Percentiles rank a stretch among this genome's conserved stretches.
phyloP scores from a whole-genome alignment of 2,888 invertebrate genomes.

The Folsomia manolachei region DNA sequence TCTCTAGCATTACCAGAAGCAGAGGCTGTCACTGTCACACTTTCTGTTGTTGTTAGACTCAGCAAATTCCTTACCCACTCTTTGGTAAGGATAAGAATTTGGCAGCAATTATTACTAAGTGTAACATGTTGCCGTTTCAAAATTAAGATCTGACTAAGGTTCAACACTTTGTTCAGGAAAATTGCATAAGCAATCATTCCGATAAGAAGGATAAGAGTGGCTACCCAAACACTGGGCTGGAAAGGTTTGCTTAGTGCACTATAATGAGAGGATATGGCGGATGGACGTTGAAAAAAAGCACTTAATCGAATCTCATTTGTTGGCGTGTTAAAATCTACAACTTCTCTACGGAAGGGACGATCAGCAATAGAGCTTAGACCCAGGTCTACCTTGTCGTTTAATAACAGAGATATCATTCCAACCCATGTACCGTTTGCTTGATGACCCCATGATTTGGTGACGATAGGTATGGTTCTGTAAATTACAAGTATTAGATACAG shows the following conservation, averaged over 20 bases:
- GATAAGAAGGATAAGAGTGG: constrained; percentile 10
- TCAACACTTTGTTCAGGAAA: not conserved
- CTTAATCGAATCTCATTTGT: constrained; percentile 27
- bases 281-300: constrained; percentile 31
- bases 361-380: constrained; percentile 34
- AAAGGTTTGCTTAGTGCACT: constrained; percentile 30
- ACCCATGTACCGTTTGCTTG: constrained; percentile 23
- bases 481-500: not conserved
- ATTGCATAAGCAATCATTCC: not conserved
- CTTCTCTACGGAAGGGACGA: constrained; percentile 30
- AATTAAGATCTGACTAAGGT: too few relatives aligned
- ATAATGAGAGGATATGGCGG: not conserved
- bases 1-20: not conserved
- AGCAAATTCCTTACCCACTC: not conserved
- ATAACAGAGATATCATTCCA: constrained; percentile 35
- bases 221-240: constrained; percentile 25
- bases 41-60: too few relatives aligned
- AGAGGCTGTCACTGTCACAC: too few relatives aligned
- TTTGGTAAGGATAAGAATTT: not conserved
- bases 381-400: constrained; percentile 27
- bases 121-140: not conserved
- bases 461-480: constrained; percentile 10
- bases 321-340: constrained; percentile 40
- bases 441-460: constrained; percentile 38
- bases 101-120: constrained; percentile 8